Conservation (phyloP, 2,797 vertebrate genomes). For the Sorex maritimensis region DNA sequence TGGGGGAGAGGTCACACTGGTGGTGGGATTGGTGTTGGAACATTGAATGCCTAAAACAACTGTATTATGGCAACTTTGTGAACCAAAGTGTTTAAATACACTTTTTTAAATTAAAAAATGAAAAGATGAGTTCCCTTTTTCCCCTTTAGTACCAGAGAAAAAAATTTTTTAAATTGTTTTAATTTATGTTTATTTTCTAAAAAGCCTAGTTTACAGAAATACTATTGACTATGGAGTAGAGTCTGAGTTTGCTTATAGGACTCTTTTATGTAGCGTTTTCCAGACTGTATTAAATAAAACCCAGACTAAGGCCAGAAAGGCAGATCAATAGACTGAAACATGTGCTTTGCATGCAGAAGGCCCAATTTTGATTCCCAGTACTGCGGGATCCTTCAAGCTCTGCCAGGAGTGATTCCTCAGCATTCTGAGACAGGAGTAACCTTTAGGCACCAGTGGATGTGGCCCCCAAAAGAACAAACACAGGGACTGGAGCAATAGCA, state of each 20-base stretch:
- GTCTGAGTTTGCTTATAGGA: background rate
- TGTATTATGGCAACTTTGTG: too few species aligned
- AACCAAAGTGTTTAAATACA: slow-evolving; percentile 39
- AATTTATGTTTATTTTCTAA: slow-evolving; percentile 15
- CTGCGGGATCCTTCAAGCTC: too few species aligned
- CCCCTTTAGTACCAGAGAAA: slow-evolving; percentile 52
- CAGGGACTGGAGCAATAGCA: too few species aligned
- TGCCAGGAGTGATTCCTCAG: too few species aligned
- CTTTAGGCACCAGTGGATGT: too few species aligned
- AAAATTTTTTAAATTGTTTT: background rate
- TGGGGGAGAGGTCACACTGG: too few species aligned
- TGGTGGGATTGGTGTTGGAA: too few species aligned
- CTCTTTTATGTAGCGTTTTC: background rate
- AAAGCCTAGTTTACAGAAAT: slow-evolving; percentile 27
- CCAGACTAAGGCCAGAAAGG: background rate
- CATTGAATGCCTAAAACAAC: too few species aligned
- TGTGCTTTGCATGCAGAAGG: background rate
- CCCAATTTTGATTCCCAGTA: background rate
- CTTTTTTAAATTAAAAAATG: slow-evolving; percentile 10
- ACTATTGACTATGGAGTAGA: background rate
- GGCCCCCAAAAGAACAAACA: too few species aligned
- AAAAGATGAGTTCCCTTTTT: background rate
- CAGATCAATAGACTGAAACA: background rate
- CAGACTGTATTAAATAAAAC: slow-evolving; percentile 59
- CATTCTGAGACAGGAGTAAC: too few species aligned